Percentiles rank a stretch among this genome's conserved stretches.
phyloP scores from a whole-genome alignment of 2,888 invertebrate genomes.

The Selenia dentaria region DNA sequence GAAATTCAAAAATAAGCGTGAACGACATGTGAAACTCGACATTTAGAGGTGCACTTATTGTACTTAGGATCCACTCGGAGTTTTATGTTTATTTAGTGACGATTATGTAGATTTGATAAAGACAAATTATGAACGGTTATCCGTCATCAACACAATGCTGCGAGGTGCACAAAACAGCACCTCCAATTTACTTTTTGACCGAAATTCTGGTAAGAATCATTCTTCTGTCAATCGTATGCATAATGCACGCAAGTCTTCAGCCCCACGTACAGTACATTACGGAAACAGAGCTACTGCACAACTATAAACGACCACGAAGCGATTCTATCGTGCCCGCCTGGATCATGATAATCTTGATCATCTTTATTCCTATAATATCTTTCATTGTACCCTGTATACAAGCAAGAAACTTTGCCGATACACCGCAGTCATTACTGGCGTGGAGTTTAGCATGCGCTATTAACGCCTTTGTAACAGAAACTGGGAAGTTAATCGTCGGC shows the following conservation, averaged over 20 bases:
- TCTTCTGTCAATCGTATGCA: conserved; percentile 43
- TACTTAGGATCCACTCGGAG: no score
- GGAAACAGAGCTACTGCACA: conserved; percentile 88
- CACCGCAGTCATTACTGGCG: conserved; percentile 66
- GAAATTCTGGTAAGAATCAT: conserved; percentile 50
- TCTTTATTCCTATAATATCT: conserved; percentile 84
- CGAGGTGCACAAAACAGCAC: conserved; percentile 26
- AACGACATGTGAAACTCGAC: no score
- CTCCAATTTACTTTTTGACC: conserved; percentile 27
- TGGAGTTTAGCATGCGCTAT: conserved; percentile 86
- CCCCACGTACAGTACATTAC: conserved; percentile 90
- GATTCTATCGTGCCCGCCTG: conserved; percentile 87
- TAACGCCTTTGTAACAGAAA: conserved; percentile 86
- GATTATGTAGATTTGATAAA: background rate
- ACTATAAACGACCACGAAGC: conserved; percentile 89
- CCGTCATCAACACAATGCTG: conserved; percentile 34
- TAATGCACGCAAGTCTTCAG: conserved; percentile 83
- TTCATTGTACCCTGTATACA: conserved; percentile 65
- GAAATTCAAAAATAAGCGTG: no score
- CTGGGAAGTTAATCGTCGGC: conserved; percentile 84
- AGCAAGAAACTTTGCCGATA: conserved; percentile 41
- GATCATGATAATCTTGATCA: conserved; percentile 85
- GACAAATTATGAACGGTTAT: conserved; percentile 1
- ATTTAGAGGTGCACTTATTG: no score
- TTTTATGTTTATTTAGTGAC: no score